phyloP scores from a whole-genome alignment of 2,888 invertebrate species.

The Drosophila robusta region DNA sequence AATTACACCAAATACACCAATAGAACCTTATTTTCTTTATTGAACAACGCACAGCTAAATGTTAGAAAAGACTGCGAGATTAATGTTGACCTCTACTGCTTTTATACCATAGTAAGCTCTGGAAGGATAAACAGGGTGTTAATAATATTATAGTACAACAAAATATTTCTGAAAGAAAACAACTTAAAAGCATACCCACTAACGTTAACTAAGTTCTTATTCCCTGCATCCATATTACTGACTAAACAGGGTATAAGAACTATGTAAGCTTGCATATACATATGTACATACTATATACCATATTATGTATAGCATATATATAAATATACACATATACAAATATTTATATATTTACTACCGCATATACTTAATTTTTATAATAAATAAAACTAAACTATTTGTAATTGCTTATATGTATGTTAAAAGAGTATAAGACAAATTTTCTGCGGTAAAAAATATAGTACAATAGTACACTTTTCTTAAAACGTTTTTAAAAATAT shows the following conservation, averaged over 20 bases:
- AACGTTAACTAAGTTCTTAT: slow-evolving; percentile 21
- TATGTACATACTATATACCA: not conserved
- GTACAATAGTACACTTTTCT: no score
- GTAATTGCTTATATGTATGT: no score
- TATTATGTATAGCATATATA: no score
- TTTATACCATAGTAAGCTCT: slow-evolving; percentile 46
- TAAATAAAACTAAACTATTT: no score
- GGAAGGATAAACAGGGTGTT: slow-evolving; percentile 53
- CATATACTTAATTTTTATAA: no score
- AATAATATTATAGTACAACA: slow-evolving; percentile 5
- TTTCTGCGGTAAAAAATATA: no score
- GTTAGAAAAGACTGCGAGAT: slow-evolving; percentile 38
- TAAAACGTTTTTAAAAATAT: not conserved
- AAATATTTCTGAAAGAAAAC: slow-evolving; percentile 9
- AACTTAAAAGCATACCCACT: slow-evolving; percentile 53
- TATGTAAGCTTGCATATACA: not conserved
- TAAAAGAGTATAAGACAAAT: no score
- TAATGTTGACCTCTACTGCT: slow-evolving; percentile 18
- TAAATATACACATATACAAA: not conserved
- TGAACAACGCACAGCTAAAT: slow-evolving; percentile 20
- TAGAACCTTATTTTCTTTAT: no score
- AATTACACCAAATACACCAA: no score
- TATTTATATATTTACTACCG: not conserved
- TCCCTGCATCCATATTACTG: slow-evolving; percentile 6
- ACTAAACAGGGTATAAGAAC: not conserved